phyloP scores from a whole-genome alignment of 2,888 invertebrate species.

The Escarpia spicata region DNA sequence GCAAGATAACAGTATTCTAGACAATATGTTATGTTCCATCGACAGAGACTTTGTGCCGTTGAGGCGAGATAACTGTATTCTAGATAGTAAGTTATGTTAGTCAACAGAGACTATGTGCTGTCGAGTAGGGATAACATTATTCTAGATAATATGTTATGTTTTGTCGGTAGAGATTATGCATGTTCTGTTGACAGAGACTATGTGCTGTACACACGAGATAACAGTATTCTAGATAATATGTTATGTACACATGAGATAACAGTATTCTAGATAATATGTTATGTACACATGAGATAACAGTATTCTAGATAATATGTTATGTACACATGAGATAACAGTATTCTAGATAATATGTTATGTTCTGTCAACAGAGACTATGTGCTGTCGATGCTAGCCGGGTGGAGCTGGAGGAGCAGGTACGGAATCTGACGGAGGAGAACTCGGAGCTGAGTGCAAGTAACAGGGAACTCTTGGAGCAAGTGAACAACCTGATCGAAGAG shows the following conservation, averaged over 20 bases:
- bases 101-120: no score
- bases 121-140: no score
- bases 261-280: not conserved
- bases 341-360: not conserved
- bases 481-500: not conserved
- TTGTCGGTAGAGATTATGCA: not conserved
- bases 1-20: no score
- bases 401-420: conserved; percentile 14
- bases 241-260: no score
- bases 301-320: no score
- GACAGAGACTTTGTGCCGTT: not conserved
- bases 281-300: not conserved
- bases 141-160: not conserved
- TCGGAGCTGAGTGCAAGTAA: not conserved
- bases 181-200: no score
- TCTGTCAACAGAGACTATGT: not conserved
- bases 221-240: no score
- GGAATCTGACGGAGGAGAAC: not conserved
- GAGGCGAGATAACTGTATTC: no score
- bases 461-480: conserved; percentile 20
- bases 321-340: no score
- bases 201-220: no score
- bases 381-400: not conserved
- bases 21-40: not conserved
- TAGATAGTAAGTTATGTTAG: no score